Evolutionary conservation across 2,113 vertebrate species (phyloP), one percentile per base, ranked within the genome.

Genomic region (Typhlomys cinereus): DNA sequence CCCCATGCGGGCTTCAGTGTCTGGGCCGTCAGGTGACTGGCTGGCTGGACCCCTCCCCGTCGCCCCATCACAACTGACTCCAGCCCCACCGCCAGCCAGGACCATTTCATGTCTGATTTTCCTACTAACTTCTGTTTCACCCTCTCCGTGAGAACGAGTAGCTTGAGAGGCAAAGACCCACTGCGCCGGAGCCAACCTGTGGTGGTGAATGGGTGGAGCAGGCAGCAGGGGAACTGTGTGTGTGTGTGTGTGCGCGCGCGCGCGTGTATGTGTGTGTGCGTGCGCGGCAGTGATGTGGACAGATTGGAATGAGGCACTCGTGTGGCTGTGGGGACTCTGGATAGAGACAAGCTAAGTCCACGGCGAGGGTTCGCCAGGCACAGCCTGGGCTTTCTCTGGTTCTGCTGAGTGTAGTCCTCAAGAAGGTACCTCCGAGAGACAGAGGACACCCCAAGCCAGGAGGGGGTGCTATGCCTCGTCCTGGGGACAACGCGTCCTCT

Each of bases 401-500:
- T n/a, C 67, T 61, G 36, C 74, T 29, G 39, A 23, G 18, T 62
- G 31, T 46, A 70, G 41, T 18, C 54, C 8, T 7, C 66, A 73
- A 31, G 66, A 8, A 36, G 34, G 57, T 25, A 20, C 54, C n/a
- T 13, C 23, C 31, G 2, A 39, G 80, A 48, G 59, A 48, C 29
- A 50, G 61, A n/a, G 44, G 21, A 52, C 34, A 39, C 9, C 70
- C 52, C 36, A 62, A 78, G 59, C 46, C 34, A n/a, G 81, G 41
- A 52, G 36, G 64, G n/a, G 61, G 59, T 62, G 17, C 79, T 54
- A 27, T 0, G n/a, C 74, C 85, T 82, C 92, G 64, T 78, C 41
- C 66, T 69, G 82, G 90, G 85, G 75, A 75, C 62, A 70, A 73
- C 12, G 31, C 36, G 0, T 82, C 89, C 90, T 90, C 92, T 93